Percentiles rank a stretch among this genome's conserved stretches.
phyloP scores from a whole-genome alignment of 2,113 vertebrate genomes.

The Tauraco erythrolophus region DNA sequence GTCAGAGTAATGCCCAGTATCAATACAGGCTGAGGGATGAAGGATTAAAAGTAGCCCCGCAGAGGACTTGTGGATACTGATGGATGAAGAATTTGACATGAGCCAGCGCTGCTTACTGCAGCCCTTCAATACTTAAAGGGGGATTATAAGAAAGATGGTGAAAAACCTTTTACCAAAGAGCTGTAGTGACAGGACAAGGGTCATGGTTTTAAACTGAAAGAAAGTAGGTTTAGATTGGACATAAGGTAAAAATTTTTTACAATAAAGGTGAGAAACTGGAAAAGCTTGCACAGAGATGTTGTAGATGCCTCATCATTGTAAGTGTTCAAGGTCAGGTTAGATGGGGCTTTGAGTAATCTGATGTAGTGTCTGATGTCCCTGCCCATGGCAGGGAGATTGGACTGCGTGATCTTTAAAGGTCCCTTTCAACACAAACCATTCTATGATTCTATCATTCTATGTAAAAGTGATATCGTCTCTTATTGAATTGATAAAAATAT shows the following conservation, averaged over 20 bases:
- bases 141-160: not conserved
- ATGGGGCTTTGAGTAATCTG: fast-evolving
- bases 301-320: not conserved
- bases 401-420: not conserved
- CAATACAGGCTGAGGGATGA: not conserved
- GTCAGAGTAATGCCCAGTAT: not conserved
- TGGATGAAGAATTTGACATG: not conserved
- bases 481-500: not conserved
- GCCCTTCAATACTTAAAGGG: not conserved
- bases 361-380: not conserved
- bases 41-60: not conserved
- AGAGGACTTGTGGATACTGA: not conserved
- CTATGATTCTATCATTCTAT: not conserved
- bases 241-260: not conserved
- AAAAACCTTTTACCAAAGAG: not conserved
- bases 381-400: not conserved
- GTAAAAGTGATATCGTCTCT: not conserved
- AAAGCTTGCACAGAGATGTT: fast-evolving
- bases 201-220: not conserved
- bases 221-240: not conserved
- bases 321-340: not conserved
- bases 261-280: not conserved
- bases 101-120: not conserved
- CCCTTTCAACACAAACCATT: not conserved
- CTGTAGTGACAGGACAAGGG: not conserved